These are phyloP conservation scores for Eira barbara DNA, from an alignment of 2,113 vertebrate species.

Conservation along the genomic window DNA sequence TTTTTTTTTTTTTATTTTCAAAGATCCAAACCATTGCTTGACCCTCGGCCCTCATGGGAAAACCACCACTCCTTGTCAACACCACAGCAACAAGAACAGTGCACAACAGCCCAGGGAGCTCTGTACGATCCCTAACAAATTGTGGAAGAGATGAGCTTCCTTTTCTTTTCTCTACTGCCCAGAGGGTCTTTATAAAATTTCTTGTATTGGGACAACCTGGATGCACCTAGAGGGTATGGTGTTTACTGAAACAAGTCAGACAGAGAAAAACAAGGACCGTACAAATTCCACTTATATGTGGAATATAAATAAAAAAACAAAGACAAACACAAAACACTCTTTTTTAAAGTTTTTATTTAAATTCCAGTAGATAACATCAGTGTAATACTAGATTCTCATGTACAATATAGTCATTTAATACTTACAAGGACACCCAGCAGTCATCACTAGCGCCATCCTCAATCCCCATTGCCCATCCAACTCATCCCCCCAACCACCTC, in stretches of 20 bases:
- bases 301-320: not conserved
- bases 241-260: not conserved
- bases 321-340: not conserved
- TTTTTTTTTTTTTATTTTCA: not conserved
- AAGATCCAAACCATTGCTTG: not conserved
- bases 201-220: not conserved
- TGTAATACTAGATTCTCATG: not conserved
- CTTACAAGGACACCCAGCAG: not conserved
- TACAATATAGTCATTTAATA: not conserved
- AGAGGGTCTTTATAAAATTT: not conserved
- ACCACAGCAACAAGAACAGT: not conserved
- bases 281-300: not conserved
- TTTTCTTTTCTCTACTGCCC: not conserved
- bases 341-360: not conserved
- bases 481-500: not conserved
- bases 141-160: not conserved
- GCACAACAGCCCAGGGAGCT: not conserved
- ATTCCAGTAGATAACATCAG: not conserved
- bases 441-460: not conserved
- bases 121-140: not conserved
- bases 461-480: not conserved
- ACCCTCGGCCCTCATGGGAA: not conserved
- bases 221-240: not conserved
- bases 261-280: not conserved
- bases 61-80: not conserved